Evolutionary conservation across 2,888 invertebrate genomes (phyloP).

Genomic region (Apomyelois bistriatella): DNA sequence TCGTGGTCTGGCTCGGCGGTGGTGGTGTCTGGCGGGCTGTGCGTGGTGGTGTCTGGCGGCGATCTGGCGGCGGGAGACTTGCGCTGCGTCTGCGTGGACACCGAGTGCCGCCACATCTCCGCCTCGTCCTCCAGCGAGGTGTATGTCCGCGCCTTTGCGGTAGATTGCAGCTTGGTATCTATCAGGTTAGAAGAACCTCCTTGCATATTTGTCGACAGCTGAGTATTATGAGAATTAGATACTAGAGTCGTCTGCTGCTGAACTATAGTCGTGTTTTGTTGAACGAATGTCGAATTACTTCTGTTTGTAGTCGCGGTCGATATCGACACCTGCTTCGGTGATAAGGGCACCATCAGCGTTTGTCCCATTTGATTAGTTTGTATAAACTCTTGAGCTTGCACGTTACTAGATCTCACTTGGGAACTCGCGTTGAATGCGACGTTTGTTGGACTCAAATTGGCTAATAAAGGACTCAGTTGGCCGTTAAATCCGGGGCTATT

Average conservation of each 20-base stretch:
- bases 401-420: constrained; percentile 71
- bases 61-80: constrained; percentile 35
- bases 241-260: constrained; percentile 90
- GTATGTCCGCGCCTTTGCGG: constrained; percentile 37
- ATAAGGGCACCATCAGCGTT: constrained; percentile 85
- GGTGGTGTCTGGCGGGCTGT: constrained; percentile 84
- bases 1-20: constrained; percentile 70
- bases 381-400: constrained; percentile 85
- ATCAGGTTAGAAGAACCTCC: no score
- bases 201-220: constrained; percentile 45
- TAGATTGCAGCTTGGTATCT: no score
- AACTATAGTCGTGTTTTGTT: constrained; percentile 92
- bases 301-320: constrained; percentile 78
- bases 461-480: constrained; percentile 88
- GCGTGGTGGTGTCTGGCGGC: constrained; percentile 92
- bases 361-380: constrained; percentile 86
- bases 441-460: constrained; percentile 85
- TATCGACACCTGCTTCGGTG: constrained; percentile 80
- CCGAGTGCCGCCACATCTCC: constrained; percentile 80
- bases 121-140: constrained; percentile 20
- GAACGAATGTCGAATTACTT: constrained; percentile 86
- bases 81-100: constrained; percentile 85
- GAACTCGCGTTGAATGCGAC: constrained; percentile 82
- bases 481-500: constrained; percentile 86
- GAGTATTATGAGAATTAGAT: constrained; percentile 81